phyloP scores from a whole-genome alignment of 2,113 vertebrate genomes.

The Willisornis vidua region DNA sequence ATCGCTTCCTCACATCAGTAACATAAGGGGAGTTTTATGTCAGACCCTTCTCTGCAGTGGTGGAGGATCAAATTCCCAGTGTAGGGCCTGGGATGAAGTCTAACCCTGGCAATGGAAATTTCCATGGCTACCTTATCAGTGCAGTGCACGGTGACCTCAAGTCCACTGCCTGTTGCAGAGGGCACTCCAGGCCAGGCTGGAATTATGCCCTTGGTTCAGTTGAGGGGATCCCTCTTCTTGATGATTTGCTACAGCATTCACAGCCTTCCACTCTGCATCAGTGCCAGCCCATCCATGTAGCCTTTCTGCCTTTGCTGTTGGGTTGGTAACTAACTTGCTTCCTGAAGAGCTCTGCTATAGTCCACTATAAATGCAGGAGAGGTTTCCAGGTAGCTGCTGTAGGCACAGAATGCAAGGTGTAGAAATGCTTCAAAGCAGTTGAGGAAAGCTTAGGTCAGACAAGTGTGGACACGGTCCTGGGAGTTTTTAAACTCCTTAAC shows the following conservation, averaged over 20 bases:
- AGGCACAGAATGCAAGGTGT: accelerated
- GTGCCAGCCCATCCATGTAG: accelerated
- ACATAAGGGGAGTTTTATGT: neutral
- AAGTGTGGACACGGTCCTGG: neutral
- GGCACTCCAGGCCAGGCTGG: neutral
- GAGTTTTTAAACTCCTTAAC: neutral
- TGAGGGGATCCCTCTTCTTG: neutral
- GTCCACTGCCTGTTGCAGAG: neutral
- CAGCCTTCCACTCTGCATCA: neutral
- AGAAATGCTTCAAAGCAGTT: neutral
- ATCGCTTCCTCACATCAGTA: neutral
- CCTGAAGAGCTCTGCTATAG: neutral
- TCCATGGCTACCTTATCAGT: neutral
- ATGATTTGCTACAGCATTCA: neutral
- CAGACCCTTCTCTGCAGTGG: neutral
- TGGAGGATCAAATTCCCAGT: neutral
- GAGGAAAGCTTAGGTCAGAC: neutral
- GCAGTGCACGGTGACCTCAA: neutral
- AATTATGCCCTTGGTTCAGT: neutral
- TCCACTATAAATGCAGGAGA: neutral
- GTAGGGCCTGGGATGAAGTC: neutral
- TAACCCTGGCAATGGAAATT: neutral
- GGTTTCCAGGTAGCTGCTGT: neutral
- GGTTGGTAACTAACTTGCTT: neutral
- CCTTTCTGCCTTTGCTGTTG: neutral